Percentiles rank a stretch among this genome's conserved stretches.
phyloP scores from a whole-genome alignment of 2,888 invertebrate genomes.

The Lacanobia oleracea region DNA sequence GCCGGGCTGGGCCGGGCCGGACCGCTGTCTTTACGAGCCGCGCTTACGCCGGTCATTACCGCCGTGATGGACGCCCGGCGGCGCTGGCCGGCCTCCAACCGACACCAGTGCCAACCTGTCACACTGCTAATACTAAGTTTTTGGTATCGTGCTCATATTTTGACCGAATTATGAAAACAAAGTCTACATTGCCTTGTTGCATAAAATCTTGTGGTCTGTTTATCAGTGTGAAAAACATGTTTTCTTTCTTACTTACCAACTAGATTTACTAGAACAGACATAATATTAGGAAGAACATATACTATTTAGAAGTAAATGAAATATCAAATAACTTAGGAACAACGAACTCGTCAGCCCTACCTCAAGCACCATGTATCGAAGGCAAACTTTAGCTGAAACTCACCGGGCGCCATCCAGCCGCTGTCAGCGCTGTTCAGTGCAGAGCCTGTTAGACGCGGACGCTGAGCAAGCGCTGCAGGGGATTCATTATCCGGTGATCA shows the following conservation, averaged over 20 bases:
- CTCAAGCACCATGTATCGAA: slow-evolving; percentile 15
- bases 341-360: neutral
- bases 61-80: slow-evolving; percentile 63
- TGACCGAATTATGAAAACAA: neutral
- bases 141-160: slow-evolving; percentile 15
- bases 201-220: no score
- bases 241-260: no score
- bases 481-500: slow-evolving; percentile 47
- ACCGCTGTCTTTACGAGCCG: slow-evolving; percentile 62
- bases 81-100: slow-evolving; percentile 62
- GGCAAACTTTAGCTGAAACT: slow-evolving; percentile 36
- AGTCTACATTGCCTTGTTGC: neutral
- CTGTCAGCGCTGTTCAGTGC: slow-evolving; percentile 41
- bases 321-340: neutral
- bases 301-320: neutral
- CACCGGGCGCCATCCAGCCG: neutral
- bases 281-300: no score
- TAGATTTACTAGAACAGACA: no score
- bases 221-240: no score
- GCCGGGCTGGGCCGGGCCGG: slow-evolving; percentile 17
- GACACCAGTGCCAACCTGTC: slow-evolving; percentile 54
- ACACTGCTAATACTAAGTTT: slow-evolving; percentile 42
- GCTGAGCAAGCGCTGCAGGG: slow-evolving; percentile 35
- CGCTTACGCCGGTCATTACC: slow-evolving; percentile 64
- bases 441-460: slow-evolving; percentile 16